Base-by-base conservation (phyloP, 1,140 invertebrate genomes). In the Choristoneura fumiferana region DNA sequence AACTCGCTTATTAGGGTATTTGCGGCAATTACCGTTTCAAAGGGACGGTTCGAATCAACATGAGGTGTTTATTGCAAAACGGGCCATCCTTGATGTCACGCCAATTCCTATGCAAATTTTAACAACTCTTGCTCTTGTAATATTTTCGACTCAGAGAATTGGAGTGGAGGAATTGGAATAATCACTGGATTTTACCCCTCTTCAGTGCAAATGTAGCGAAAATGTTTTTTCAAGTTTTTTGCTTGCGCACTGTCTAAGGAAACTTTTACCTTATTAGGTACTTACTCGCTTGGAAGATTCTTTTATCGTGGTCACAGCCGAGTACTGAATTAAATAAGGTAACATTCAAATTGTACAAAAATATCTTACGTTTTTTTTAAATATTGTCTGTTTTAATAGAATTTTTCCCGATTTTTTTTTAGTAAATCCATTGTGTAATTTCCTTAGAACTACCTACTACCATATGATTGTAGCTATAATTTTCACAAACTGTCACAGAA, bases 61-160 rank as follows among this genome's bases (percentile, higher is more conserved):
- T 62, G 63, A 72, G 58, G 71, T 76, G 73, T 76, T 76, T 76
- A 71, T 69, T 52, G 59, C 59, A 62, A 29, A 29, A 29, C 22
- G 22, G 57, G 57, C 49, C 66, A 69, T 66, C 60, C 63, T 64
- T 73, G 74, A 77, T 66, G 70, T 73, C 56, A 43, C 53, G 62
- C 15, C 62, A 35, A 81, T 87, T 76, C 57, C 55, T 71, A 87
- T 84, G 81, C 73, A 66, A 87, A 87, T 87, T 65, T 18, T 74
- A 65, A 77, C 71, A 81, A 78, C 80, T 74, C 66, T 79, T 78
- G 73, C 69, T 74, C 60, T 72, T 76, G 67, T 71, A 73, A 80
- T 79, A 78, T 76, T 79, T 79, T 74, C 59, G 64, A 69, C 62
- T 49, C 10, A 29, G 22, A 49, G 40, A 29, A 49, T 71, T 65